Evolutionary conservation across 2,113 vertebrate species (phyloP).

Genomic region (Circaetus gallicus): DNA sequence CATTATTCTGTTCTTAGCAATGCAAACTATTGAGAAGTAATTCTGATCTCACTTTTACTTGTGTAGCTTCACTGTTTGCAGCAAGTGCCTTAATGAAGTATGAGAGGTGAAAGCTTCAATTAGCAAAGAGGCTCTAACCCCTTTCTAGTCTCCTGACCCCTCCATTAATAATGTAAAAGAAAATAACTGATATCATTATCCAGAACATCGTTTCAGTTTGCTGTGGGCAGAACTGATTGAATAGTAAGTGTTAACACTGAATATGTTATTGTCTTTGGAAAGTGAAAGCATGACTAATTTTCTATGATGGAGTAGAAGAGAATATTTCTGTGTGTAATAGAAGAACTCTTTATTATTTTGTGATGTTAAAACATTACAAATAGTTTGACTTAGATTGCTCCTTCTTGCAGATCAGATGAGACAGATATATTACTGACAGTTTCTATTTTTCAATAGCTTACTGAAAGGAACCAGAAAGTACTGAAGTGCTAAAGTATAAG

Average conservation of each 20-base stretch:
- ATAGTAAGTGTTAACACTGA: neutral
- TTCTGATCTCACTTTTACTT: neutral
- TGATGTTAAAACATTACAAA: neutral
- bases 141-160: neutral
- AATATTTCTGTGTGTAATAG: neutral
- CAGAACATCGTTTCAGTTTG: neutral
- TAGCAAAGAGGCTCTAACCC: neutral
- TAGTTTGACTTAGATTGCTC: neutral
- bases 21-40: neutral
- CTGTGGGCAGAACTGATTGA: neutral
- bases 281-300: neutral
- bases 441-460: neutral
- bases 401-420: neutral
- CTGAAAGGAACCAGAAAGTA: neutral
- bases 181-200: neutral
- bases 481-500: neutral
- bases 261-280: neutral
- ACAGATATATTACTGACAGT: neutral
- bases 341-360: neutral
- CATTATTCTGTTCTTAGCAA: neutral
- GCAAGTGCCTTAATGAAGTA: neutral
- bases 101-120: neutral
- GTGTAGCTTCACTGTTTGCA: neutral
- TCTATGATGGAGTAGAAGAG: neutral
- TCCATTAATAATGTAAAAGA: neutral